Base-by-base conservation (phyloP, 2,113 vertebrate species). In the Saccopteryx leptura region DNA sequence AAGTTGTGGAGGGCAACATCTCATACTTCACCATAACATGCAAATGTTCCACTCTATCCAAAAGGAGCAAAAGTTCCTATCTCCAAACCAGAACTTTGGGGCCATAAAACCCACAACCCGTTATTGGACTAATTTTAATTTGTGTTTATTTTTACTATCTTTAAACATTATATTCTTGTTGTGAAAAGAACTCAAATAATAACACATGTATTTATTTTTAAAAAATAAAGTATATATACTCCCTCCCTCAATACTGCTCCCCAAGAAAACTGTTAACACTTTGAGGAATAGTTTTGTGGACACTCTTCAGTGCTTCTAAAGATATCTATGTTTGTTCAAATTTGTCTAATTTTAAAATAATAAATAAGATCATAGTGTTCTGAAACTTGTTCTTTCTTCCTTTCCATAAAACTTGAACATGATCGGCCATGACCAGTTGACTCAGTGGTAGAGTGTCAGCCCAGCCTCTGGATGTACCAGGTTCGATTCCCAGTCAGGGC, bases 91-190 rank as follows among this genome's bases (percentile, higher is more conserved):
- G 60, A 91, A 48, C 11, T 79, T 58, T 89, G 21, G 24, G 84
- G 23, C 4, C 12, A 87, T 83, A 79, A 60, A 83, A 13, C 5
- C 4, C 48, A 91, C 56, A n/a, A 24, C 1, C 14, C 9, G 86
- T 85, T 78, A 78, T 19, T 39, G 28, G 39, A 33, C 13, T 80
- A 88, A 23, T 65, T 66, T 75, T 33, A 93, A n/a, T 56, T 19
- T 81, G 92, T 33, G 4, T 81, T 92, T 74, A n/a, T 66, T 87
- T 94, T 90, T 33, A 78, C 26, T 80, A 83, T 48, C 21, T 95
- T 90, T 80, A 82, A 50, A 56, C 31, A 71, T 72, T 21, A 54
- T 26, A 72, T 91, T 78, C 33, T 88, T 93, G 0, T 75, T 56
- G 52, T 18, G n/a, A 81, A 85, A 93, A 86, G 4, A 39, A 79